Base-by-base conservation (phyloP, 1,140 invertebrate genomes). In the Epicauta chinensis region DNA sequence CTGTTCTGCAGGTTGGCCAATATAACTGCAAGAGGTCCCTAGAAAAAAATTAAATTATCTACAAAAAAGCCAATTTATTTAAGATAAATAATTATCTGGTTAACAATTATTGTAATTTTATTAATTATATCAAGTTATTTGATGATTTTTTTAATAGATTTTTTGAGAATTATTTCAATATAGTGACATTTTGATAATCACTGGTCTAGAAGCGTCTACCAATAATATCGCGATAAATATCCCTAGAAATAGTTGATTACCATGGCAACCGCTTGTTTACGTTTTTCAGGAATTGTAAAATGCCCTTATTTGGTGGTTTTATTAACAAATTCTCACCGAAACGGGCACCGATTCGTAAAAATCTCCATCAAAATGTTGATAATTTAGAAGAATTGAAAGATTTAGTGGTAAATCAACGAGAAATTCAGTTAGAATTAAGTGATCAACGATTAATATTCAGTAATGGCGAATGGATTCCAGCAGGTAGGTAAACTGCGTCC, bases 371-470 rank as follows among this genome's bases (percentile, higher is more conserved):
- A 23, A 49, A 50, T 50, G 32, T 51, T 16, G 35, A 76, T 0
- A 80, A 75, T 23, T 5, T 23, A 59, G 80, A 77, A 58, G 76
- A 81, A 16, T 29, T 61, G 10, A 58, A 66, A 10, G 58, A 61
- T 16, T 54, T 66, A 39, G 48, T 62, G 2, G 35, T 77, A 3
- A 80, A 83, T 16, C 53, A 81, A 29, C 73, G 74, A 13, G 73
- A 73, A 2, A 72, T 83, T 23, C 76, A 77, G 60, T 61, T 84
- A 43, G 74, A 75, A 53, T 64, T 84, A 38, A 78, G 80, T 1
- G 77, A 82, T 53, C 78, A 82, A 37, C 76, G 81, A 70, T 60
- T 79, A n/a, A 66, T 75, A 10, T 84, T 83, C 68, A 76, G 81
- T 56, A 75, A 79, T 47, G 82, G 81, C 13, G 71, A 77, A 55